A percentile compares a stretch with the other conserved stretches of the same genome.
Evolutionary conservation across 2,113 vertebrate genomes (phyloP).

Genomic region (Albula glossodonta): DNA sequence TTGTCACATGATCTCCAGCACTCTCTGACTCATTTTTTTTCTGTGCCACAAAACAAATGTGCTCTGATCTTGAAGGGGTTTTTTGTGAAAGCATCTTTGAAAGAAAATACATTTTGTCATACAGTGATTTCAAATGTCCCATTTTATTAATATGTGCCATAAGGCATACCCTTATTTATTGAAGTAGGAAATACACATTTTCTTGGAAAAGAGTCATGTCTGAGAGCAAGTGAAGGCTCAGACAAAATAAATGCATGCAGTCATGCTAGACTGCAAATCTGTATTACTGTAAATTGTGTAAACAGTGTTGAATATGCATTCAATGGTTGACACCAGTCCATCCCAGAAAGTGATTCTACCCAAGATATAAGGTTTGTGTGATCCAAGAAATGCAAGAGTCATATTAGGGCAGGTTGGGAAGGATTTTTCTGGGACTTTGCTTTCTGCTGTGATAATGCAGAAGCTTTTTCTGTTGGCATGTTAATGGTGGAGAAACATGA

Average conservation of each 20-base stretch:
- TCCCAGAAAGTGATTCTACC: neutral
- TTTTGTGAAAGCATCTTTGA: neutral
- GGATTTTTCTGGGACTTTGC: neutral
- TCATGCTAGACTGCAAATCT: neutral
- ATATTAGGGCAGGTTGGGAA: neutral
- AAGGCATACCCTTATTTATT: neutral
- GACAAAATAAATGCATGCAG: neutral
- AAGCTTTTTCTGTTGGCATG: neutral
- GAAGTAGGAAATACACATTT: neutral
- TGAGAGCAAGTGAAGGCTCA: neutral
- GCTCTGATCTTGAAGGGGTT: neutral
- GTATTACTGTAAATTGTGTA: neutral
- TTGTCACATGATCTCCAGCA: neutral
- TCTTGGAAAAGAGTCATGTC: neutral
- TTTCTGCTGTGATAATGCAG: slow-evolving; percentile 8
- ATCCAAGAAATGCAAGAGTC: neutral
- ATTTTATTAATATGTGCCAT: neutral
- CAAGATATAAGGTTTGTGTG: neutral
- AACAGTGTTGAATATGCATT: neutral
- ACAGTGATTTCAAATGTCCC: neutral
- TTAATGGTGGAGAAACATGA: neutral
- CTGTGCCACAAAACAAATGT: neutral
- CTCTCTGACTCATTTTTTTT: neutral
- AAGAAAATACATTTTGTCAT: neutral
- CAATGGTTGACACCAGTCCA: neutral